phyloP scores from a whole-genome alignment of 2,113 vertebrate genomes.

The Ia io region DNA sequence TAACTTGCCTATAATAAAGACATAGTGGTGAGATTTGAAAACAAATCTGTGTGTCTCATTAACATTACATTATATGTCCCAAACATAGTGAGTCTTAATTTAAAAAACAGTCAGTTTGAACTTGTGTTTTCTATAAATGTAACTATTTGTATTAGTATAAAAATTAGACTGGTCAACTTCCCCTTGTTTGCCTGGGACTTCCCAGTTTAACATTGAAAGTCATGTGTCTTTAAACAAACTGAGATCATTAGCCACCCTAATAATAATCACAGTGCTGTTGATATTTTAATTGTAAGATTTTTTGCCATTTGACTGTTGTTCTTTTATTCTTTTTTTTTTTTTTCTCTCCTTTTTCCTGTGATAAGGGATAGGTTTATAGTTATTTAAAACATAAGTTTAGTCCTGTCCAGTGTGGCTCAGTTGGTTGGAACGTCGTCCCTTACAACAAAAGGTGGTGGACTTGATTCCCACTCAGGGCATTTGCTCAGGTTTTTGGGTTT shows the following conservation, averaged over 20 bases:
- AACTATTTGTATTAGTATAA: not conserved
- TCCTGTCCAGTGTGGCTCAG: too few species aligned
- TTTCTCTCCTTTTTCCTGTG: not conserved
- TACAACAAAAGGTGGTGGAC: too few species aligned
- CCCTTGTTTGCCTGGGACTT: not conserved
- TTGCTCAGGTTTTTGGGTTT: too few species aligned
- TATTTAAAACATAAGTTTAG: not conserved
- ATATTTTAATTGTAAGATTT: not conserved
- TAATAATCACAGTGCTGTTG: slow-evolving; percentile 12
- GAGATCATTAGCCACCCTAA: not conserved
- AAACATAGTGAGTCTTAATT: not conserved
- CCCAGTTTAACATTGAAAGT: not conserved
- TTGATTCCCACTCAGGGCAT: too few species aligned
- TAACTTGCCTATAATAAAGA: slow-evolving; percentile 20
- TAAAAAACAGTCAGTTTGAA: not conserved
- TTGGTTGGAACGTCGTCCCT: too few species aligned
- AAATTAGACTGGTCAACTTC: not conserved
- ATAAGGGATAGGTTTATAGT: not conserved
- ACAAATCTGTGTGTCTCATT: not conserved
- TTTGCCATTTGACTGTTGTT: not conserved
- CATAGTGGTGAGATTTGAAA: not conserved
- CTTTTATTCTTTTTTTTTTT: not conserved
- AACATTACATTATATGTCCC: not conserved
- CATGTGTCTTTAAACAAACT: not conserved
- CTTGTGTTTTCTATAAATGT: slow-evolving; percentile 2